Evolutionary conservation across 2,113 vertebrate genomes (phyloP), one percentile per base, ranked within the genome.

Genomic region (Colistium nudipinnis): DNA sequence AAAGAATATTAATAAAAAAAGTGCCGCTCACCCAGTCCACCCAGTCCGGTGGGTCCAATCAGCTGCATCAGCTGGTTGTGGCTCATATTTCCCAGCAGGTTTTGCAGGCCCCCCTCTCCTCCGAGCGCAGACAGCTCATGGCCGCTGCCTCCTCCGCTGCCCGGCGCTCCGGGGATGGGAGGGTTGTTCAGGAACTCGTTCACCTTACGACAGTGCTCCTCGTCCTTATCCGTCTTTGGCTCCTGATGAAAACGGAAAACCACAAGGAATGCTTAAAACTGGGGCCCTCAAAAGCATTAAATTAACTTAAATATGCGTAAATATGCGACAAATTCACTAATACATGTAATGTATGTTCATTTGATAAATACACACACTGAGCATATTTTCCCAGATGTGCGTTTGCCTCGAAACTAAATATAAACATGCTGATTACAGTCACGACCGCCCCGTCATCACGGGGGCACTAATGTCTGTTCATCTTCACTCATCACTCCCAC

Each of bases 11-110:
- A 36, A 36, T 10, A 36, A 36, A 16, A 28, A 2, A 1, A 0
- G 30, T 44, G 31, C n/a, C 22, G 56, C 91, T 90, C 91, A 99
- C 97, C 97, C 70, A 98, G 94, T 78, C 97, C 96, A 62, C 97
- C 96, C 6, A 99, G 94, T 63, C 97, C 97, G 0, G 96, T 95
- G 1, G 97, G 96, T 87, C 97, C 97, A 33, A 99, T 98, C 87
- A 99, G 94, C 92, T 99, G 97, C 97, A 99, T 98, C 74, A 99
- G 94, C 89, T 99, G 97, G 91, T 98, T 98, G 92, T 98, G 97
- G 88, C 96, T 98, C 96, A 99, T 99, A 74, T 97, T 99, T 77
- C 97, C 97, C 92, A 99, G 89, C 84, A 99, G 96, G 91, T 96
- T 99, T 86, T 99, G 97, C 88, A 99, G 93, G 51, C 97, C 96